Conservation (phyloP, 1,140 invertebrate genomes). For the Scaptodrosophila lebanonensis region DNA sequence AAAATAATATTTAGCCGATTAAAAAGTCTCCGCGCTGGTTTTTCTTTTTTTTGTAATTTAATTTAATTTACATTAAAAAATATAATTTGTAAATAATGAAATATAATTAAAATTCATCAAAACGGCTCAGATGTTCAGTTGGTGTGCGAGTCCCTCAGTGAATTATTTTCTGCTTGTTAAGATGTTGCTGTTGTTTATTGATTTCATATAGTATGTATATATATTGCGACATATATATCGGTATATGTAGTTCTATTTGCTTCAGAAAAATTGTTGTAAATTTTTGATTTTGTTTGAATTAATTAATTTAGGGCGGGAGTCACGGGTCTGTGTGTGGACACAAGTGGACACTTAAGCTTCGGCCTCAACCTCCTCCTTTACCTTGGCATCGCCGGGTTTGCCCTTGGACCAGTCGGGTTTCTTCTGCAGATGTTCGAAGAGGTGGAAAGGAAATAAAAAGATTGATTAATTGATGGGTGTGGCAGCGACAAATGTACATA, state of each 20-base stretch:
- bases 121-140: slow-evolving; percentile 57
- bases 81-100: slow-evolving; percentile 73
- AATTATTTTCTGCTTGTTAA: slow-evolving; percentile 57
- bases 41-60: slow-evolving; percentile 63
- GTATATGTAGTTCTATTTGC: slow-evolving; percentile 25
- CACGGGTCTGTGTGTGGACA: slow-evolving; percentile 68
- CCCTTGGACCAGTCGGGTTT: slow-evolving; percentile 95
- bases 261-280: slow-evolving; percentile 44
- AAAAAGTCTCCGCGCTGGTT: too few species aligned
- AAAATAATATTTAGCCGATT: too few species aligned
- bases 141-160: slow-evolving; percentile 54
- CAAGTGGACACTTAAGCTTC: slow-evolving; percentile 80
- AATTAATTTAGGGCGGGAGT: slow-evolving; percentile 70
- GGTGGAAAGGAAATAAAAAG: slow-evolving; percentile 15
- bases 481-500: too few species aligned
- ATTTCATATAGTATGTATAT: slow-evolving; percentile 15
- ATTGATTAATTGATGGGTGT: too few species aligned
- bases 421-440: slow-evolving; percentile 82
- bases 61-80: slow-evolving; percentile 73
- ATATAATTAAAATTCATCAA: slow-evolving; percentile 67
- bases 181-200: slow-evolving; percentile 24
- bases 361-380: slow-evolving; percentile 92
- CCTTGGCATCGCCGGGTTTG: slow-evolving; percentile 88
- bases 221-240: slow-evolving; percentile 14
- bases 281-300: slow-evolving; percentile 52